Evolutionary conservation across 1,140 invertebrate genomes (phyloP).

Genomic region (Aphidius ervi): DNA sequence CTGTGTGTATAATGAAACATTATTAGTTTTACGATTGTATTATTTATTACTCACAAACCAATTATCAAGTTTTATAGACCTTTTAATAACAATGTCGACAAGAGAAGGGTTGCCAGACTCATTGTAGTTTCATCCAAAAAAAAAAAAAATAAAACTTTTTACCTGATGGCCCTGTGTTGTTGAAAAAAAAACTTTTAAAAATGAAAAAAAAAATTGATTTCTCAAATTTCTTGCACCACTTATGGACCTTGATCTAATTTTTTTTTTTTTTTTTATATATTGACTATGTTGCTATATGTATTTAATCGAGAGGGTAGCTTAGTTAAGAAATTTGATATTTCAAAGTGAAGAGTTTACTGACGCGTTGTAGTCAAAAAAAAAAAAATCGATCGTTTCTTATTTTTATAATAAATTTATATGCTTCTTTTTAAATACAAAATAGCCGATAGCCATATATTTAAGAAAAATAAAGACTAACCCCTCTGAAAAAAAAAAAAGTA

Average conservation of each 20-base stretch:
- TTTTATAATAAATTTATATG: no score
- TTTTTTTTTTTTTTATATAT: not conserved
- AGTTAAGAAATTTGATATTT: slow-evolving; percentile 5
- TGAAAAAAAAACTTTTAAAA: no score
- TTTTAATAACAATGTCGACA: slow-evolving; percentile 32
- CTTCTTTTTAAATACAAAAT: no score
- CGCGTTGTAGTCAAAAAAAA: slow-evolving; percentile 3
- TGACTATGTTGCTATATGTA: no score
- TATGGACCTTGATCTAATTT: slow-evolving; percentile 12
- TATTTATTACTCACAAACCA: slow-evolving; percentile 25
- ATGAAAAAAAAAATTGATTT: not conserved
- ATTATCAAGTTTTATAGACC: slow-evolving; percentile 27
- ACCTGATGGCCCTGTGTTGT: no score
- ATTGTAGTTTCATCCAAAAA: not conserved
- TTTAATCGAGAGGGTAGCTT: slow-evolving; percentile 8
- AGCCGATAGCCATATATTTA: no score
- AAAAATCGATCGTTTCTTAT: no score
- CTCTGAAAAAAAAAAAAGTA: not conserved
- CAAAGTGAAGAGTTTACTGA: not conserved
- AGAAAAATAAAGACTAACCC: no score
- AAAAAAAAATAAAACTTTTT: no score
- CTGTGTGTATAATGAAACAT: slow-evolving; percentile 32
- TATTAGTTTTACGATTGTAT: slow-evolving; percentile 38
- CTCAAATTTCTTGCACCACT: not conserved
- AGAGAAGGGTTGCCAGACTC: not conserved